Evolutionary conservation across 53 echinoderm and acorn worm genomes (phyloP).

Genomic region (Hippasteria phrygiana): DNA sequence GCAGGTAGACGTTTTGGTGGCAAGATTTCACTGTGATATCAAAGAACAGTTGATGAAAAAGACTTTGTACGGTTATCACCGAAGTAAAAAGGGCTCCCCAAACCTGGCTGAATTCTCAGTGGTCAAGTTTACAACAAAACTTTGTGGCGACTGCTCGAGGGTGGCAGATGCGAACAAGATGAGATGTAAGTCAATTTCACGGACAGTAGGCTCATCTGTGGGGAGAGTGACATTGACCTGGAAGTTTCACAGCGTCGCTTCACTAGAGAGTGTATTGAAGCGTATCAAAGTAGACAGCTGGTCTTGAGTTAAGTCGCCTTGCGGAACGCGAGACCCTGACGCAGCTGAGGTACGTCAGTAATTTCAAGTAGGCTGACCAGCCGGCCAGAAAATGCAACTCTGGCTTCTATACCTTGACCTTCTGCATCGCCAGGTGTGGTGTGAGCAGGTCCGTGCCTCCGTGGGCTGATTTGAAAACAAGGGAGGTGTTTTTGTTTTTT

Average conservation of each 20-base stretch:
- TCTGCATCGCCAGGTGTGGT: background rate
- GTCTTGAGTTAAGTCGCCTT: background rate
- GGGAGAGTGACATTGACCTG: background rate
- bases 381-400: background rate
- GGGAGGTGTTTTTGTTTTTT: too few relatives aligned
- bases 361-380: background rate
- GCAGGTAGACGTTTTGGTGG: too few relatives aligned
- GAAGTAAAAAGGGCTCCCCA: too few relatives aligned
- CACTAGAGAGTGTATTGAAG: background rate
- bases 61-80: too few relatives aligned
- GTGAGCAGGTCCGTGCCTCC: too few relatives aligned
- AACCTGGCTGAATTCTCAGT: too few relatives aligned
- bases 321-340: background rate
- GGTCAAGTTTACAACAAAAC: background rate
- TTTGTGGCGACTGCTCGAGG: background rate
- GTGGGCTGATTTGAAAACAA: too few relatives aligned
- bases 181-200: background rate
- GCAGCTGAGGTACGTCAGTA: background rate
- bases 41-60: too few relatives aligned
- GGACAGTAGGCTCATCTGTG: background rate
- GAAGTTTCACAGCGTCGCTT: background rate
- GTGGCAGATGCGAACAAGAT: background rate
- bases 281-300: constrained; percentile 9
- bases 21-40: too few relatives aligned
- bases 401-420: background rate